Evolutionary conservation across 2,797 vertebrate species (phyloP).

Genomic region (Arrhamphus sclerolepis): DNA sequence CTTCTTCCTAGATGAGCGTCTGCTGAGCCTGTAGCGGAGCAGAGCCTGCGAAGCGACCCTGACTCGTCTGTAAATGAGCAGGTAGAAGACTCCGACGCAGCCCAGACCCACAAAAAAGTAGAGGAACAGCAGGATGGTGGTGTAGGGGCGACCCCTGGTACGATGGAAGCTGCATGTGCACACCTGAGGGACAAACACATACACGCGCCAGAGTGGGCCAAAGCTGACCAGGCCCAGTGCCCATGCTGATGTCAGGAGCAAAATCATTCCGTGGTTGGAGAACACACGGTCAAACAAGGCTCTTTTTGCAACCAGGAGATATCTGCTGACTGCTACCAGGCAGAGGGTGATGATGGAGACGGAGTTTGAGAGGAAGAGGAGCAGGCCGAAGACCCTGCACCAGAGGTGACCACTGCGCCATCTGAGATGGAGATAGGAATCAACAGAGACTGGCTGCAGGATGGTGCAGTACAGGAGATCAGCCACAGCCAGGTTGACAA

Average conservation of each 20-base stretch:
- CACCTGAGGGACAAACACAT: constrained; percentile 84
- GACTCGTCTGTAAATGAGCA: constrained; percentile 86
- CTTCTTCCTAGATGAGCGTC: constrained; percentile 72
- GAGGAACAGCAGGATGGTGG: constrained; percentile 85
- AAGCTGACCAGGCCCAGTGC: constrained; percentile 81
- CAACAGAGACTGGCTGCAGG: constrained; percentile 87
- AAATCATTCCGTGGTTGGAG: constrained; percentile 66
- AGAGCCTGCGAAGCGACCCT: constrained; percentile 76
- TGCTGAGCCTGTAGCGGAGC: constrained; percentile 80
- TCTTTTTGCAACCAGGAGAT: constrained; percentile 84
- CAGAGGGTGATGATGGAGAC: constrained; percentile 90
- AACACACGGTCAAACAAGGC: constrained; percentile 82
- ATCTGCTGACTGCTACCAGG: constrained; percentile 85
- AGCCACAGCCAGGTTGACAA: constrained; percentile 86
- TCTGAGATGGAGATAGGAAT: constrained; percentile 87
- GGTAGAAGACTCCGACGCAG: constrained; percentile 86
- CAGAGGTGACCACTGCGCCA: constrained; percentile 83
- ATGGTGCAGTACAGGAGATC: constrained; percentile 89
- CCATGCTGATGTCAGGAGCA: constrained; percentile 82
- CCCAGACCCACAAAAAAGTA: constrained; percentile 87
- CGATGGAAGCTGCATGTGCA: constrained; percentile 93
- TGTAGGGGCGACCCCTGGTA: constrained; percentile 82
- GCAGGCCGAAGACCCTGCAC: constrained; percentile 85
- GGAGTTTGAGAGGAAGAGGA: constrained; percentile 88
- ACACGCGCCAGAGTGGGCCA: constrained; percentile 85